phyloP scores from a whole-genome alignment of 2,797 vertebrate species.

The Tragelaphus oryx region DNA sequence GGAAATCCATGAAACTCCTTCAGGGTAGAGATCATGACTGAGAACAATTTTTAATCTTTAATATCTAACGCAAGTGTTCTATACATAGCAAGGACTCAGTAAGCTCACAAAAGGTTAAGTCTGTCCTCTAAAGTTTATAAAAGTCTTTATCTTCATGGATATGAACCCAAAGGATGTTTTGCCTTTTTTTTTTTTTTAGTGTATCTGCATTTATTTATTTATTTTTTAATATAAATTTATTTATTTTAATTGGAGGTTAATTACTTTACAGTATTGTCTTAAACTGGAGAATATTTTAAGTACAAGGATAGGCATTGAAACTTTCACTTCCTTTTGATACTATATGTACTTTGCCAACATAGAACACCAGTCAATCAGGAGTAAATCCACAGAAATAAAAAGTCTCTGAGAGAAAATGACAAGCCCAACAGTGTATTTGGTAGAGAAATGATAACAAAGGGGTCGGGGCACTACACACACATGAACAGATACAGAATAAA shows the following conservation, averaged over 20 bases:
- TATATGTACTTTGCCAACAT: background rate
- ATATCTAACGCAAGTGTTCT: background rate
- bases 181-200: background rate
- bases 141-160: background rate
- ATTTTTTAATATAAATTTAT: too few relatives aligned
- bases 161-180: background rate
- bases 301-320: background rate
- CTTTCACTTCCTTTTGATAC: background rate
- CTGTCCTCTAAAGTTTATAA: background rate
- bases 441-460: background rate
- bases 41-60: background rate
- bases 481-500: background rate
- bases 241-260: too few relatives aligned
- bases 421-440: background rate
- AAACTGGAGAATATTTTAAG: slow-evolving; percentile 38
- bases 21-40: background rate
- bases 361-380: slow-evolving; percentile 7
- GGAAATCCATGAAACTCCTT: background rate
- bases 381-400: background rate
- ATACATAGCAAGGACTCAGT: background rate
- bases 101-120: background rate
- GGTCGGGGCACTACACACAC: background rate
- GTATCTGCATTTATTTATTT: too few relatives aligned
- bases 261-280: background rate
- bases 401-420: background rate